These are phyloP conservation scores for Silurus aristotelis DNA, from an alignment of 2,797 vertebrate species.

Conservation along the genomic window DNA sequence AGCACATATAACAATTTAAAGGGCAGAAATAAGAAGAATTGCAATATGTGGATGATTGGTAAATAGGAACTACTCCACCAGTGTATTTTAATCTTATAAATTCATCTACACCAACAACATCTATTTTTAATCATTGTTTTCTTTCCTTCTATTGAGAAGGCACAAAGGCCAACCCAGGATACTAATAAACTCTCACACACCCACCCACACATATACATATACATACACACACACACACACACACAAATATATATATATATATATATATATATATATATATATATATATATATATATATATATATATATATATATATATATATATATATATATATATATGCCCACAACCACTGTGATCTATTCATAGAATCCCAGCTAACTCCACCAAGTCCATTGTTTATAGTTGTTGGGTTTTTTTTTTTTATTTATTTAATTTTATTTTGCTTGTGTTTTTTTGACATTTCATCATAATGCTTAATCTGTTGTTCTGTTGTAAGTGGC, in stretches of 20 bases:
- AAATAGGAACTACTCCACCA: constrained; percentile 1
- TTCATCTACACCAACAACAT: constrained; percentile 33
- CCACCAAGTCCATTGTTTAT: background rate
- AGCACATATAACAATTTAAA: no score
- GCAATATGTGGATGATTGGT: background rate
- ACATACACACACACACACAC: background rate
- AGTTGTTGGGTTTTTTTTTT: no score
- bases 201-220: background rate
- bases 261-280: no score
- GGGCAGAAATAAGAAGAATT: no score
- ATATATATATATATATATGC: no score
- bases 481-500: background rate
- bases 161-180: constrained; percentile 37
- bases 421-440: background rate
- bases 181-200: background rate
- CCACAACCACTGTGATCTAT: constrained; percentile 32
- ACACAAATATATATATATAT: background rate
- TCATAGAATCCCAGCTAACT: constrained; percentile 33
- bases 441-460: background rate
- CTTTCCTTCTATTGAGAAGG: constrained; percentile 43
- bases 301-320: no score
- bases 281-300: no score
- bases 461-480: background rate
- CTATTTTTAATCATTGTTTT: constrained; percentile 48
- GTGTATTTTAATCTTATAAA: constrained; percentile 15